Conservation (phyloP, 2,797 vertebrate species). For the Heterohyrax brucei region DNA sequence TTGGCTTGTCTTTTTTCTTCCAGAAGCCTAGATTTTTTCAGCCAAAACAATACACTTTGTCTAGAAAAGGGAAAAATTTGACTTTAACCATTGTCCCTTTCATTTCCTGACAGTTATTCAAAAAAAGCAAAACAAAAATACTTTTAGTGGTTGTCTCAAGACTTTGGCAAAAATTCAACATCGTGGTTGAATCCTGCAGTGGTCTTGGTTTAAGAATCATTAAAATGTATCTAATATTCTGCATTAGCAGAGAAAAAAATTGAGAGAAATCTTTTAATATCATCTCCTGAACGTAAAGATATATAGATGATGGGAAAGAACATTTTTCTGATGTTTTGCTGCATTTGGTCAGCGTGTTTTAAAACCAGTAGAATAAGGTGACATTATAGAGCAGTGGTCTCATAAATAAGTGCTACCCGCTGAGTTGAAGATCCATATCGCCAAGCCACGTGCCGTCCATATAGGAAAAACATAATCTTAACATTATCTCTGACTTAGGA, state of each 20-base stretch:
- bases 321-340: slow-evolving; percentile 31
- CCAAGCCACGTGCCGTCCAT: too few relatives aligned
- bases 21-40: slow-evolving; percentile 28
- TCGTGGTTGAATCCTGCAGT: neutral
- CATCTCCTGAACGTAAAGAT: neutral
- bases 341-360: neutral
- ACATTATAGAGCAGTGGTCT: neutral
- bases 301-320: neutral
- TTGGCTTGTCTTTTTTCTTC: slow-evolving; percentile 12
- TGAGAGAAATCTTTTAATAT: neutral
- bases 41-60: slow-evolving; percentile 21
- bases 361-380: neutral
- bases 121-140: slow-evolving; percentile 27
- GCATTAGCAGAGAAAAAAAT: neutral
- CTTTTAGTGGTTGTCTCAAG: slow-evolving; percentile 54
- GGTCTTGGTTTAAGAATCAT: slow-evolving; percentile 59
- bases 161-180: slow-evolving; percentile 50
- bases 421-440: neutral
- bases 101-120: slow-evolving; percentile 59
- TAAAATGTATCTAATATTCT: slow-evolving; percentile 32
- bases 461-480: too few relatives aligned
- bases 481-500: too few relatives aligned
- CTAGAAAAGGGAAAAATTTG: slow-evolving; percentile 39
- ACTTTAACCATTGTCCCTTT: slow-evolving; percentile 46
- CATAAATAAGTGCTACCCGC: neutral